These are phyloP conservation scores for Noctua janthina DNA, from an alignment of 2,888 invertebrate genomes.

Conservation along the genomic window DNA sequence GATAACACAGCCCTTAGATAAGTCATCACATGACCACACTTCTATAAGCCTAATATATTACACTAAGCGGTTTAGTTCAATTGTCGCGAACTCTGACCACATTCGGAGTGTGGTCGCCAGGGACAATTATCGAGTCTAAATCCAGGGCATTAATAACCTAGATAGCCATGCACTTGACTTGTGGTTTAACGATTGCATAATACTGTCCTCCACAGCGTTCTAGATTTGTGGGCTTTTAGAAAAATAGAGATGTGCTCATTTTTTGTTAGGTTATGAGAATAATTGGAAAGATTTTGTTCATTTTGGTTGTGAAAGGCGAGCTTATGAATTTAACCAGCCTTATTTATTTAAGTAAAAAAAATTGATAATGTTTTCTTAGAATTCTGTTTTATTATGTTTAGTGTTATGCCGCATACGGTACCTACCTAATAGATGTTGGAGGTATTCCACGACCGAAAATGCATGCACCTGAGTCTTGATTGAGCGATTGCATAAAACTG, in stretches of 20 bases:
- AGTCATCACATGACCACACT: conserved; percentile 6
- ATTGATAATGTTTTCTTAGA: neutral
- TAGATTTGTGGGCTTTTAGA: conserved; percentile 50
- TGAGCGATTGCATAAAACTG: conserved; percentile 69
- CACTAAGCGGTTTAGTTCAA: conserved; percentile 60
- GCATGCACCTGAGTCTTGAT: conserved; percentile 69
- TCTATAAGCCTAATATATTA: conserved; percentile 44
- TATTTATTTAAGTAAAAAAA: neutral
- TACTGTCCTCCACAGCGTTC: conserved; percentile 61
- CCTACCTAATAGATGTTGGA: too few species aligned
- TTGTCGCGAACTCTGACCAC: conserved; percentile 72
- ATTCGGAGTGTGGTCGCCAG: conserved; percentile 65
- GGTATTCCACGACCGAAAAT: neutral
- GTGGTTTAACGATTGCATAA: conserved; percentile 71
- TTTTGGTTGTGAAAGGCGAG: neutral
- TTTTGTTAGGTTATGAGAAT: neutral
- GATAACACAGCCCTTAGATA: conserved; percentile 7
- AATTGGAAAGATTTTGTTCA: neutral
- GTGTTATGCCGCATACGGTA: too few species aligned
- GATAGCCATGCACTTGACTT: conserved; percentile 78
- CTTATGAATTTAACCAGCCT: too few species aligned
- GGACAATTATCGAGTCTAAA: conserved; percentile 78
- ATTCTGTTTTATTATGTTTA: neutral
- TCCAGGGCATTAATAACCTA: conserved; percentile 76
- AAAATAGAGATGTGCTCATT: conserved; percentile 31